Percentiles rank a stretch among this genome's conserved stretches.
Evolutionary conservation across 2,888 invertebrate genomes (phyloP).

Genomic region (Melinopterus prodromus): DNA sequence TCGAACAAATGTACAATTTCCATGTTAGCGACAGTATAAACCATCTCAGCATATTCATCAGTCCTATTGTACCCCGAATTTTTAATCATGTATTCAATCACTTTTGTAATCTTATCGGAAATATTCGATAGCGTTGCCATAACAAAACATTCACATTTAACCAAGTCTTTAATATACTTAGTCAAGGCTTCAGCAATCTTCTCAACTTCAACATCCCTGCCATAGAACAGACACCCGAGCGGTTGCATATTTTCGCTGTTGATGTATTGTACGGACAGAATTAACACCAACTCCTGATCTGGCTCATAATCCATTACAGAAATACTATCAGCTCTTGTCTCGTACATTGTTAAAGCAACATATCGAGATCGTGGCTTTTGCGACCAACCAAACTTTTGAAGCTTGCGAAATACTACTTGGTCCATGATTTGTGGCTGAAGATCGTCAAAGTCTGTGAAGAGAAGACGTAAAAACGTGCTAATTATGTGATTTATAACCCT

Average conservation of each 20-base stretch:
- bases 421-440: slow-evolving; percentile 34
- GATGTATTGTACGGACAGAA: slow-evolving; percentile 26
- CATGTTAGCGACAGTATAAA: slow-evolving; percentile 27
- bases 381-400: slow-evolving; percentile 30
- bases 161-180: slow-evolving; percentile 37
- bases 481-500: not conserved
- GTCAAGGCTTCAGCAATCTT: slow-evolving; percentile 37
- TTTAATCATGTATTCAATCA: slow-evolving; percentile 18
- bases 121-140: slow-evolving; percentile 36
- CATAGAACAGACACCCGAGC: slow-evolving; percentile 27
- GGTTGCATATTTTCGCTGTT: slow-evolving; percentile 29
- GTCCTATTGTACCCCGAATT: not conserved
- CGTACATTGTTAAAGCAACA: slow-evolving; percentile 23
- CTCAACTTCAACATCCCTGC: not conserved
- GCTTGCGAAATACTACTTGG: slow-evolving; percentile 29
- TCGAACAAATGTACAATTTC: slow-evolving; percentile 33
- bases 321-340: not conserved
- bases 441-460: slow-evolving; percentile 21
- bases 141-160: slow-evolving; percentile 35
- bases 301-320: not conserved
- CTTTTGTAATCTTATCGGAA: slow-evolving; percentile 22
- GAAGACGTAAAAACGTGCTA: not conserved
- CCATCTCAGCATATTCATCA: slow-evolving; percentile 13
- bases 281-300: slow-evolving; percentile 7
- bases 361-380: slow-evolving; percentile 29